A percentile compares a stretch with the other conserved stretches of the same genome.
phyloP scores from a whole-genome alignment of 2,113 vertebrate genomes.

The Corydoras maculifer region DNA sequence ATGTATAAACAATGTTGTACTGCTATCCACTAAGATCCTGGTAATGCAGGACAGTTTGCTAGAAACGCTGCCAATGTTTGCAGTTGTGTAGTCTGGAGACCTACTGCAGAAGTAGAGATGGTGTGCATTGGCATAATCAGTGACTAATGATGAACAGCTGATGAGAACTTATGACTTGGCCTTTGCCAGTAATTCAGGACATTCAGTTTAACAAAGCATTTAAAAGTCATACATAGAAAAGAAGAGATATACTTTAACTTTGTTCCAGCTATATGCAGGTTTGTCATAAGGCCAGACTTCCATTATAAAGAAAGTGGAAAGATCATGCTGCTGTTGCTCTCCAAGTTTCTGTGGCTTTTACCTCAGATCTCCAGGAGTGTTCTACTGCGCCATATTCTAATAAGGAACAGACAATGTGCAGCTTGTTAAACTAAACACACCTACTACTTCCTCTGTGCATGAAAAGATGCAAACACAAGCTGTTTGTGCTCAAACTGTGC shows the following conservation, averaged over 20 bases:
- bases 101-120: conserved; percentile 5
- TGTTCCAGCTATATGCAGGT: conserved; percentile 1
- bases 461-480: conserved; percentile 27
- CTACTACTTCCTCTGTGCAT: conserved; percentile 52
- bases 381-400: conserved; percentile 58
- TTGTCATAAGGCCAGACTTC: conserved; percentile 14
- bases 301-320: conserved; percentile 49
- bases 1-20: too few relatives aligned
- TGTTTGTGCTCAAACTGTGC: conserved; percentile 46
- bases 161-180: conserved; percentile 1
- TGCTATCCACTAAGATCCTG: not conserved
- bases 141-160: conserved; percentile 9
- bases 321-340: conserved; percentile 51
- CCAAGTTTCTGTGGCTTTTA: conserved; percentile 57
- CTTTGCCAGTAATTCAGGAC: not conserved
- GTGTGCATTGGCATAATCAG: conserved; percentile 20
- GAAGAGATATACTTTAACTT: not conserved
- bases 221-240: not conserved
- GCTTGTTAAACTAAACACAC: conserved; percentile 51
- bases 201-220: not conserved
- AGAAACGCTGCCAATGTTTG: not conserved
- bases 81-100: conserved; percentile 7
- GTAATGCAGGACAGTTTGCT: not conserved
- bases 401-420: conserved; percentile 57
- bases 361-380: conserved; percentile 50